Base-by-base conservation (phyloP, 2,888 invertebrate species). In the Clitarchus hookeri region DNA sequence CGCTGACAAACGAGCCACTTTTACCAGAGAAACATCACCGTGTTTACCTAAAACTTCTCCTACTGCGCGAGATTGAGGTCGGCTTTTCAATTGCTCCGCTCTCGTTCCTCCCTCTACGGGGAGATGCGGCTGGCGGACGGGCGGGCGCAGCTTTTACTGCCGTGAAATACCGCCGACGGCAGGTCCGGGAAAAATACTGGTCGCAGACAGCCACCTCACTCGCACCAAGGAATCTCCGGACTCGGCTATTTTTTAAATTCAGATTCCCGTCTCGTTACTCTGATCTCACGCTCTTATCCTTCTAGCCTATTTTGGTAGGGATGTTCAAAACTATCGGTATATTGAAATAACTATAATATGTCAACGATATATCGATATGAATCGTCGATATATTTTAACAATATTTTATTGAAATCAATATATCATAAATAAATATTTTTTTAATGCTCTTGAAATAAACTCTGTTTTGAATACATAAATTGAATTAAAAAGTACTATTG, bases 1-100 rank as follows among this genome's bases (percentile, higher is more conserved):
- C 65, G 65, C 65, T 65, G 65, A 65, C 65, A 65, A 65, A 65
- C 65, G 65, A 65, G 65, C 65, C 65, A n/a, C 65, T 65, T 65
- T 65, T 65, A n/a, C 65, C 65, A n/a, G 65, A 65, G 65, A 65
- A 65, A n/a, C 65, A 65, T 65, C 65, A 65, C 65, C 65, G 65
- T 65, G 65, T 65, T 65, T 65, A 65, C 65, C 65, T 65, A 65
- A 65, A 65, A 65, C 65, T 65, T 65, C 23, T 65, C n/a, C 65
- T 23, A 65, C 65, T n/a, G 65, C 23, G 65, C 65, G 65, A 65
- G 65, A 65, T 65, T 65, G 65, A 65, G 65, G 65, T 65, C 65
- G 65, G 65, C 65, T 65, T 65, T 65, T 65, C 65, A 65, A 65
- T 65, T 65, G 65, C 65, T 65, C n/a, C 65, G 11, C 65, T 65